Evolutionary conservation across 1,140 invertebrate species (phyloP).

Genomic region (Drosophila mauritiana): DNA sequence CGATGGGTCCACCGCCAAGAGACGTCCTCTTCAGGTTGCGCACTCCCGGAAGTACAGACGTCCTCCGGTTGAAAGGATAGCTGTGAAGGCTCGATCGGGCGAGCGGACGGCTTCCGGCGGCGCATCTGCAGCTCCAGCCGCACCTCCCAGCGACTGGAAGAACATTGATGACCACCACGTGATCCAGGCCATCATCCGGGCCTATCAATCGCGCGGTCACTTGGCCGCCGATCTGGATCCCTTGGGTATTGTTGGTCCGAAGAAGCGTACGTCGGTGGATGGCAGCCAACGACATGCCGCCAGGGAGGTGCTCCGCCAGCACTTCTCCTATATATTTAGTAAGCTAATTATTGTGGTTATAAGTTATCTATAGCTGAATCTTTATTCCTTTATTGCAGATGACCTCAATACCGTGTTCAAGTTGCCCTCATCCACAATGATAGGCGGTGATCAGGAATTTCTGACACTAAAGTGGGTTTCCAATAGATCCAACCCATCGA

Average conservation of each 20-base stretch:
- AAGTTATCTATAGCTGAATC: not conserved
- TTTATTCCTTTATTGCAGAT: slow-evolving; percentile 16
- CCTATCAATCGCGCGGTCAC: slow-evolving; percentile 98
- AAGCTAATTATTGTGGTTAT: not conserved
- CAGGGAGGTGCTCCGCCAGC: slow-evolving; percentile 64
- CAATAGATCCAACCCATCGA: not conserved
- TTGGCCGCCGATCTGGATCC: slow-evolving; percentile 97
- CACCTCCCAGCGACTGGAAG: slow-evolving; percentile 88
- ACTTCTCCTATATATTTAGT: slow-evolving; percentile 66
- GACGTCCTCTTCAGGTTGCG: not conserved
- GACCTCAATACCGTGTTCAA: slow-evolving; percentile 70
- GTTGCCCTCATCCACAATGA: slow-evolving; percentile 60
- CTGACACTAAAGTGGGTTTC: slow-evolving; percentile 56
- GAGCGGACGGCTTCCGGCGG: not conserved
- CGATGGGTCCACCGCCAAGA: not conserved
- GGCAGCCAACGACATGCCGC: slow-evolving; percentile 85
- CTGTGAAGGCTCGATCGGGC: not conserved
- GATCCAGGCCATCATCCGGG: slow-evolving; percentile 99
- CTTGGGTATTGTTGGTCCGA: slow-evolving; percentile 88
- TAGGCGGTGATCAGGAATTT: slow-evolving; percentile 63
- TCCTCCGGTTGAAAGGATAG: not conserved
- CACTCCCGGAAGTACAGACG: slow-evolving; percentile 8
- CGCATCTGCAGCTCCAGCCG: not conserved
- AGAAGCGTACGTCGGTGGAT: slow-evolving; percentile 16
- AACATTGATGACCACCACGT: slow-evolving; percentile 98